These are phyloP conservation scores for Heliothis peltigera DNA, from an alignment of 2,888 invertebrate species.

Conservation along the genomic window DNA sequence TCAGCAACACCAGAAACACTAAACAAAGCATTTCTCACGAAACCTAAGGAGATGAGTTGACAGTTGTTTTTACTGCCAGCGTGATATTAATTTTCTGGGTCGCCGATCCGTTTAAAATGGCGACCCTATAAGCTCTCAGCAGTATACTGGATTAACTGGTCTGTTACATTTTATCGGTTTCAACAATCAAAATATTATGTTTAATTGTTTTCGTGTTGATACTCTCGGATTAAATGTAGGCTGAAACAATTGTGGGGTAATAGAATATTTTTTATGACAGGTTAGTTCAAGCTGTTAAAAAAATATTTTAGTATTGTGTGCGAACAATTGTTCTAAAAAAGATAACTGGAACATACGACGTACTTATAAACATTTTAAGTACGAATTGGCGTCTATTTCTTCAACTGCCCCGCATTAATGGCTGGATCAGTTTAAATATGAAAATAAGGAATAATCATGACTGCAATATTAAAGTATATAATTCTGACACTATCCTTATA, in stretches of 20 bases:
- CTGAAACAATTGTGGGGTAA: neutral
- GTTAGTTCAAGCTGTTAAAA: no score
- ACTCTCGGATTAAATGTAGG: slow-evolving; percentile 3
- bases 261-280: neutral
- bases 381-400: no score
- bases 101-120: slow-evolving; percentile 56
- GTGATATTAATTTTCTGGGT: slow-evolving; percentile 67
- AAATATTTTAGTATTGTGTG: no score
- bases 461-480: no score
- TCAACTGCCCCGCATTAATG: neutral
- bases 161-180: slow-evolving; percentile 55
- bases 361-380: no score
- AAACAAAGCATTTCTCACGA: slow-evolving; percentile 31
- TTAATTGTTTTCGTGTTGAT: slow-evolving; percentile 30
- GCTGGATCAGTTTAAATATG: neutral
- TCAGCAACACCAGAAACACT: slow-evolving; percentile 20
- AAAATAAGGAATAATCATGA: no score
- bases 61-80: slow-evolving; percentile 49
- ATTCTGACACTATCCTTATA: no score
- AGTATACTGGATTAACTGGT: slow-evolving; percentile 45
- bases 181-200: slow-evolving; percentile 32
- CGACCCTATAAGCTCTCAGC: slow-evolving; percentile 46
- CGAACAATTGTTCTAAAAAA: no score
- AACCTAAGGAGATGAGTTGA: slow-evolving; percentile 43
- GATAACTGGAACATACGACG: no score